Evolutionary conservation across 2,888 invertebrate genomes (phyloP).

Genomic region (Andricus curvator): DNA sequence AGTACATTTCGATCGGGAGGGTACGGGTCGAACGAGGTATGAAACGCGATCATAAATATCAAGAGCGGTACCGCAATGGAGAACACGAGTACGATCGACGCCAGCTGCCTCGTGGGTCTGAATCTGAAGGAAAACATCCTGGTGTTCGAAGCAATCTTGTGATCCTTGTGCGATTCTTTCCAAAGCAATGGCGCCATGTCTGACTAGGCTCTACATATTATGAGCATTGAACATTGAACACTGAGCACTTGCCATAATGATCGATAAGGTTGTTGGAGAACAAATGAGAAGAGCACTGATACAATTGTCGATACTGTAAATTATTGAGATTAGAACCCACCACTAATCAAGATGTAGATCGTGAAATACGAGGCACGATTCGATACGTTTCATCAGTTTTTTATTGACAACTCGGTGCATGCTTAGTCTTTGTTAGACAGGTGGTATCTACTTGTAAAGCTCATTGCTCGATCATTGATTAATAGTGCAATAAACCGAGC

Average conservation of each 20-base stretch:
- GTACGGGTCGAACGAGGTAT: slow-evolving; percentile 33
- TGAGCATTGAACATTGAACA: slow-evolving; percentile 16
- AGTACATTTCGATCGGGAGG: slow-evolving; percentile 40
- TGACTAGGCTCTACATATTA: slow-evolving; percentile 1
- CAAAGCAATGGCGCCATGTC: slow-evolving; percentile 50
- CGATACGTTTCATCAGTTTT: not conserved
- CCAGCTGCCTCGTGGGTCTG: slow-evolving; percentile 42
- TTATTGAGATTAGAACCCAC: slow-evolving; percentile 47
- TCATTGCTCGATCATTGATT: not conserved
- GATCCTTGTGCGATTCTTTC: slow-evolving; percentile 48
- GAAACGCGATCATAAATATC: slow-evolving; percentile 46
- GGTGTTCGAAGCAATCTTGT: slow-evolving; percentile 44
- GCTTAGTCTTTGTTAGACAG: not conserved
- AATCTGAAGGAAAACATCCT: slow-evolving; percentile 47
- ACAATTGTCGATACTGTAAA: slow-evolving; percentile 45
- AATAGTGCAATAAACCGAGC: slow-evolving; percentile 9
- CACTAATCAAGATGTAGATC: slow-evolving; percentile 5
- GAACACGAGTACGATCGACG: slow-evolving; percentile 36
- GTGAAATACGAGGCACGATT: not conserved
- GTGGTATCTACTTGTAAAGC: not conserved
- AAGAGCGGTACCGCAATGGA: slow-evolving; percentile 32
- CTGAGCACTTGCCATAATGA: slow-evolving; percentile 44
- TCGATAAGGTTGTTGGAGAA: slow-evolving; percentile 48
- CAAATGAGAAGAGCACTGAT: slow-evolving; percentile 50
- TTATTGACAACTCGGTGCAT: not conserved